Base-by-base conservation (phyloP, 2,113 vertebrate genomes). In the Neolamprologus variostigma region DNA sequence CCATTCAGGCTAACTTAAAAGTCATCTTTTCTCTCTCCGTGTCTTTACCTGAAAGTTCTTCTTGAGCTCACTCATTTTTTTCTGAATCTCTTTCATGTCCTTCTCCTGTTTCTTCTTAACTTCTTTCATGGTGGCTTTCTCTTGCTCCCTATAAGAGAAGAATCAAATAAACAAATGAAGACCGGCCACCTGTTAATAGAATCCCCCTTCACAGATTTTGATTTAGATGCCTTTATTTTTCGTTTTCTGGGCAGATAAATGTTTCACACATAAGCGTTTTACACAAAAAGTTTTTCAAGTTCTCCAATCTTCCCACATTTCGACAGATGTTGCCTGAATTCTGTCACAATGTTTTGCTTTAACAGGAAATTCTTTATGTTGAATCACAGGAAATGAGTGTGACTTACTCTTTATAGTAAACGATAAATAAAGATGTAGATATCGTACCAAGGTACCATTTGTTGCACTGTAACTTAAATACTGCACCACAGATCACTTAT, bases 31-130 rank as follows among this genome's bases (percentile, higher is more conserved):
- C 37, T 80, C 33, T 7, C 63, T 57, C 5, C 3, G 4, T 2
- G 71, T n/a, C 7, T 23, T 57, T 79, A 97, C 97, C 95, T 97
- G 95, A 85, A 97, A 97, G 79, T 91, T 97, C 81, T 95, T 97
- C 54, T 51, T 91, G 37, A 95, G 59, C 61, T 95, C 93, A 4
- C 92, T 93, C 88, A 94, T 94, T 87, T 33, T 94, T 87, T 95
- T 96, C 88, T 88, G 90, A 51, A 55, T 86, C 1, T 95, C 94
- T 86, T 86, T 96, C 84, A 73, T 95, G 59, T 95, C 91, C 80
- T 93, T 87, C 11, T 94, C 93, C 35, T 35, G 66, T 11, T 87
- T 90, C 31, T 21, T 92, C 73, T 93, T 96, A 17, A 45, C 16
- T 3, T 96, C 93, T 86, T 91, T 95, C 80, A 86, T 89, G 76